Percentiles rank a stretch among this genome's conserved stretches.
Evolutionary conservation across 2,888 invertebrate genomes (phyloP).

Genomic region (Timema podura): DNA sequence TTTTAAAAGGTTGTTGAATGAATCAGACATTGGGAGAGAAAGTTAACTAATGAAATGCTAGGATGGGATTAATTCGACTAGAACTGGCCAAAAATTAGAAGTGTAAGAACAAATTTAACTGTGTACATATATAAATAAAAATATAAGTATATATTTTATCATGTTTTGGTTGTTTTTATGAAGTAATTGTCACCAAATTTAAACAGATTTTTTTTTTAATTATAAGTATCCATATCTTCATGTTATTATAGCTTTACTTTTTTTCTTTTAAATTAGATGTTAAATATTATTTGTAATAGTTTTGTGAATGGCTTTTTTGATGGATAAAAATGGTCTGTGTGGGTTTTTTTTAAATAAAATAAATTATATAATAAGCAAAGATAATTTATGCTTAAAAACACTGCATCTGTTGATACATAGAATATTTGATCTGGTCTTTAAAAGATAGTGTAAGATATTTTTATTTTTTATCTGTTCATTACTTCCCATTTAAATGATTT

Average conservation of each 20-base stretch:
- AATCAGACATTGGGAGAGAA: too few species aligned
- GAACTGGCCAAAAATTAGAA: slow-evolving; percentile 16
- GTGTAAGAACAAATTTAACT: slow-evolving; percentile 19
- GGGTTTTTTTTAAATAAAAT: slow-evolving; percentile 13
- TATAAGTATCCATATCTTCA: slow-evolving; percentile 9
- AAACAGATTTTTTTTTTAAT: slow-evolving; percentile 14
- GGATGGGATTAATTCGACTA: slow-evolving; percentile 18
- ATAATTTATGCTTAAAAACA: slow-evolving; percentile 13
- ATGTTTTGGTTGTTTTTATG: slow-evolving; percentile 17
- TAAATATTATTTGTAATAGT: slow-evolving; percentile 15
- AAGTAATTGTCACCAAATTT: slow-evolving; percentile 14
- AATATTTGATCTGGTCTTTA: too few species aligned
- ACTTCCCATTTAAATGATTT: slow-evolving; percentile 14
- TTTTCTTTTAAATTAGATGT: slow-evolving; percentile 11
- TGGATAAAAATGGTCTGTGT: slow-evolving; percentile 15
- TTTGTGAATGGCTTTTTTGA: slow-evolving; percentile 17
- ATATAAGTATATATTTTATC: slow-evolving; percentile 16
- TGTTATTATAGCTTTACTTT: slow-evolving; percentile 15
- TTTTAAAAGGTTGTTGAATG: too few species aligned
- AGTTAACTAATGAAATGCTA: too few species aligned
- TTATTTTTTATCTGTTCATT: too few species aligned
- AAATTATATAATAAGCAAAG: slow-evolving; percentile 1
- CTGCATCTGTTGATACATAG: too few species aligned
- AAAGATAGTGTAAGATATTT: too few species aligned
- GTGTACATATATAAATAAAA: slow-evolving; percentile 20